A percentile compares a stretch with the other conserved stretches of the same genome.
Evolutionary conservation across 2,888 invertebrate genomes (phyloP).

Genomic region (Tinea semifulvella): DNA sequence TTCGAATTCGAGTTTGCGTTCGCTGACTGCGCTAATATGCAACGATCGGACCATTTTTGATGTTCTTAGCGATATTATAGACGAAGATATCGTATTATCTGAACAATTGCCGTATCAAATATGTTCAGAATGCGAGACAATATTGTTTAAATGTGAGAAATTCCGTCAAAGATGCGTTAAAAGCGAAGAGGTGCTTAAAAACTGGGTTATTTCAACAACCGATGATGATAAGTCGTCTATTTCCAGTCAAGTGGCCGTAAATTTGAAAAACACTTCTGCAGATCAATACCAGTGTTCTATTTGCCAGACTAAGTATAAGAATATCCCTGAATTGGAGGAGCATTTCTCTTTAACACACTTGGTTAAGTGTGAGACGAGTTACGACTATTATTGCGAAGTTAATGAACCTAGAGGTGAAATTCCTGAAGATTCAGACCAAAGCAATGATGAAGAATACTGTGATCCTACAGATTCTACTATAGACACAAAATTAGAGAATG

Average conservation of each 20-base stretch:
- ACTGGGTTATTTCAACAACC: background rate
- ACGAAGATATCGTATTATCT: constrained; percentile 25
- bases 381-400: background rate
- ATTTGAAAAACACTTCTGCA: background rate
- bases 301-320: constrained; percentile 22
- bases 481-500: too few species aligned
- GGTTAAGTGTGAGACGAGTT: background rate
- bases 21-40: constrained; percentile 5
- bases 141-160: constrained; percentile 36
- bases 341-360: constrained; percentile 16
- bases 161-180: constrained; percentile 45
- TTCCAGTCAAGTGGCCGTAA: background rate
- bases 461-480: too few species aligned
- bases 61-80: constrained; percentile 34
- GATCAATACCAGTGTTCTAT: constrained; percentile 22
- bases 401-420: background rate
- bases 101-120: constrained; percentile 38
- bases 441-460: background rate
- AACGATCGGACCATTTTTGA: constrained; percentile 33
- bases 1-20: background rate
- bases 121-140: constrained; percentile 38
- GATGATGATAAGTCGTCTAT: background rate
- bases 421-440: background rate
- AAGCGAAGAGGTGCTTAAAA: constrained; percentile 27
- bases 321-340: constrained; percentile 20